Conservation (phyloP, 2,113 vertebrate species). For the Dissostichus mawsoni region DNA sequence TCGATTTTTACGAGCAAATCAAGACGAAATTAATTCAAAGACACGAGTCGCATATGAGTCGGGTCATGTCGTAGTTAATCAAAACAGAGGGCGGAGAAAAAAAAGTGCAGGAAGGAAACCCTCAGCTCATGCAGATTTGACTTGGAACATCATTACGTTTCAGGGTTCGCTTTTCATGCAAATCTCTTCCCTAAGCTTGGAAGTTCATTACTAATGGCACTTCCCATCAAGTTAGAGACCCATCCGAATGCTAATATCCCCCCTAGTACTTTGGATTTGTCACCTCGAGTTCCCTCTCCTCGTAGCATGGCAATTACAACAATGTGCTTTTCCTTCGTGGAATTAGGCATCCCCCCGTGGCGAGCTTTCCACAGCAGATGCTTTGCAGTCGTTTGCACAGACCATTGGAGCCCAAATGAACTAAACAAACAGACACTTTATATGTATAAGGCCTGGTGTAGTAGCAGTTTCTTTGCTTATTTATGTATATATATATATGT, state of each 20-base stretch:
- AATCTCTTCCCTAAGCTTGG: conserved; percentile 74
- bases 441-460: conserved; percentile 63
- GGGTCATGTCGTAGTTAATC: conserved; percentile 63
- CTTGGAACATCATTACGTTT: conserved; percentile 75
- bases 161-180: conserved; percentile 77
- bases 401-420: conserved; percentile 77
- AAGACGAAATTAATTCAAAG: conserved; percentile 65
- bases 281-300: conserved; percentile 63
- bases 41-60: conserved; percentile 40
- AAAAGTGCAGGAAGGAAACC: conserved; percentile 33
- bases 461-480: conserved; percentile 59
- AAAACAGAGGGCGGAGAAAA: conserved; percentile 33
- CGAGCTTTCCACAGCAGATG: conserved; percentile 73
- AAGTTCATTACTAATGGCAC: conserved; percentile 82
- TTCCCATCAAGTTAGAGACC: conserved; percentile 75
- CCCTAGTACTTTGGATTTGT: conserved; percentile 59
- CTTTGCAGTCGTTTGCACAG: conserved; percentile 69
- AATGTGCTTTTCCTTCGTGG: conserved; percentile 73
- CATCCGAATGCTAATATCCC: conserved; percentile 77
- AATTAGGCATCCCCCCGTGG: conserved; percentile 70
- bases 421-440: conserved; percentile 75
- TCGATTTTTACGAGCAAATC: conserved; percentile 54
- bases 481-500: conserved; percentile 37
- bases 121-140: conserved; percentile 63
- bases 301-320: conserved; percentile 73